Evolutionary conservation across 2,888 invertebrate genomes (phyloP), one percentile per base, ranked within the genome.

Genomic region (Eremobia ochroleuca): DNA sequence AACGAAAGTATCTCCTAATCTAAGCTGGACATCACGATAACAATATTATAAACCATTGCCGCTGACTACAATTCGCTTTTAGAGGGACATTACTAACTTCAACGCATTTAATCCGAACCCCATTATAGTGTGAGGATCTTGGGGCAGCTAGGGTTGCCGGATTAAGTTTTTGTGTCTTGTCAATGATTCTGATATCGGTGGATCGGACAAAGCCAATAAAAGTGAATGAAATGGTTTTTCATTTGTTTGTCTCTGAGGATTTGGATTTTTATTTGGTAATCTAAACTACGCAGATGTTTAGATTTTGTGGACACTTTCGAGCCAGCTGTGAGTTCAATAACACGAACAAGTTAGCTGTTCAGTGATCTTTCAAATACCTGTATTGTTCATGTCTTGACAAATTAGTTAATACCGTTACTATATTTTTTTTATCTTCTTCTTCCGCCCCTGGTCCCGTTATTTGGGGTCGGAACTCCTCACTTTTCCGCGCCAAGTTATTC

Each of bases 61-160:
- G 90, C 88, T 90, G 93, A 95, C 95, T 95, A 94, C 94, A 93
- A 94, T 95, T 95, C 94, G 94, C 95, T 96, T 95, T 95, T 95
- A 95, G 95, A 94, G 93, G 93, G 93, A 90, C 94, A 94, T 94
- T 93, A 94, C 89, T 90, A 93, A 94, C 93, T 94, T 94, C 91
- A 92, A 92, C 93, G 93, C 93, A 94, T 94, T 95, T 94, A 95
- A 95, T 95, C 94, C 93, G 92, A 91, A 90, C 93, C 93, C 94
- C 91, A 93, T 94, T 93, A 94, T 91, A 91, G 92, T 90, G 89
- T 88, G 89, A 90, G 86, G 89, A 90, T 90, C 91, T 91, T 88
- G 83, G 90, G 90, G 87, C 84, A 75, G 79, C 88, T 87, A 90
- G 86, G 86, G 87, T 82, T 90, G 89, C 31, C 76, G 49, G 67